phyloP scores from a whole-genome alignment of 2,888 invertebrate species.

The Unio delphinus region DNA sequence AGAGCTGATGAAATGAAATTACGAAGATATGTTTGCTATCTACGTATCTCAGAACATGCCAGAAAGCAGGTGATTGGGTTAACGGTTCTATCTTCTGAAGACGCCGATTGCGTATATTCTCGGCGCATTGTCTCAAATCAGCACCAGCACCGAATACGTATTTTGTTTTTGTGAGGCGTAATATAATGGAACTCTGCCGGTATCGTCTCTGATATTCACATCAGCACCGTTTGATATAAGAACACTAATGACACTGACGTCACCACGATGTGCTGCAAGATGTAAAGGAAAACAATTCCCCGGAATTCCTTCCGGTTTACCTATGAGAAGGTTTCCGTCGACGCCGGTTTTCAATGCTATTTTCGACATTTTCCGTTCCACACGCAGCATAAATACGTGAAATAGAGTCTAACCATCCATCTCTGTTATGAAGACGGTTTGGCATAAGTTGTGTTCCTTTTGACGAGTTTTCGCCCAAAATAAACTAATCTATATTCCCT shows the following conservation, averaged over 20 bases:
- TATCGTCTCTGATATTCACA: constrained; percentile 43
- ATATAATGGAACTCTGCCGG: constrained; percentile 42
- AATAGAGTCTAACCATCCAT: constrained; percentile 64
- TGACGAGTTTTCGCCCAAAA: constrained; percentile 26
- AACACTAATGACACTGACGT: constrained; percentile 56
- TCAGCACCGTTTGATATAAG: constrained; percentile 49
- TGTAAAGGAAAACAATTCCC: constrained; percentile 57
- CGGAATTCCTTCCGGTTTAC: constrained; percentile 53
- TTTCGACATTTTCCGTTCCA: constrained; percentile 56
- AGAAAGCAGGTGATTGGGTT: constrained; percentile 32
- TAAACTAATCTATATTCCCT: constrained; percentile 50
- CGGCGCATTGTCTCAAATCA: constrained; percentile 38
- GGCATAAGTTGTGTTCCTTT: constrained; percentile 32
- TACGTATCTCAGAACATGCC: too few relatives aligned
- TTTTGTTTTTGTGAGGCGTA: constrained; percentile 54
- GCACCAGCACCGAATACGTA: constrained; percentile 57
- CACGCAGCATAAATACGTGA: constrained; percentile 58
- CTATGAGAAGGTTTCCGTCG: constrained; percentile 56
- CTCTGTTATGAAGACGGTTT: constrained; percentile 43
- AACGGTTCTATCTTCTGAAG: constrained; percentile 20
- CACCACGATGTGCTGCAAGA: constrained; percentile 60
- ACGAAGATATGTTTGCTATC: too few relatives aligned
- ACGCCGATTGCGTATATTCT: constrained; percentile 13
- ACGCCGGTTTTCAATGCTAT: constrained; percentile 50
- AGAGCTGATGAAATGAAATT: too few relatives aligned